Percentiles rank a stretch among this genome's conserved stretches.
These are phyloP conservation scores for Pseudobourletiella spinata DNA, from an alignment of 1,140 invertebrate genomes.

Conservation along the genomic window DNA sequence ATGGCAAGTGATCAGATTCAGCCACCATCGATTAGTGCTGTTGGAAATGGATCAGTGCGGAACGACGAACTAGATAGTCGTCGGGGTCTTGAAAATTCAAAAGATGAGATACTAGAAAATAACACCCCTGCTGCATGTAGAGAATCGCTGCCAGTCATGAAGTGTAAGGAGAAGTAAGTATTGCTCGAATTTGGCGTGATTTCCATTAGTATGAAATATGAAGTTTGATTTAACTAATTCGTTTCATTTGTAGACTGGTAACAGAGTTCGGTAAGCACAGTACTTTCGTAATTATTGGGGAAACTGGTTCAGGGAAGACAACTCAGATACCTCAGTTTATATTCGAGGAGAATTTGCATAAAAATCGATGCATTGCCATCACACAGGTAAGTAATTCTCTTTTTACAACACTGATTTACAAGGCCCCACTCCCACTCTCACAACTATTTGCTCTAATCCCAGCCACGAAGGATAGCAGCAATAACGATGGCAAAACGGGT, in stretches of 20 bases:
- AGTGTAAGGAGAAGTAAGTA: background rate
- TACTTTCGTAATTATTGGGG: conserved; percentile 8
- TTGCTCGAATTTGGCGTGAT: background rate
- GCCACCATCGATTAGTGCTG: too few species aligned
- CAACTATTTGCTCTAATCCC: too few species aligned
- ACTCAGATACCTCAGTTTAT: conserved; percentile 42
- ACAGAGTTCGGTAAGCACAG: background rate
- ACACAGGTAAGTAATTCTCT: conserved; percentile 52
- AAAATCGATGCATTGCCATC: conserved; percentile 57
- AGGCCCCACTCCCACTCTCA: background rate
- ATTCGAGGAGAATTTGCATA: conserved; percentile 49
- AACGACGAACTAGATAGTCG: too few species aligned
- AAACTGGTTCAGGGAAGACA: conserved; percentile 19
- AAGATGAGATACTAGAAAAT: too few species aligned
- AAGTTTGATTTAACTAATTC: background rate
- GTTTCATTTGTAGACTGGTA: background rate
- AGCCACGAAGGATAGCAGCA: conserved; percentile 86
- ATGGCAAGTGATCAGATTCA: too few species aligned
- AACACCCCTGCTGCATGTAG: background rate
- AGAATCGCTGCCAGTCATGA: background rate
- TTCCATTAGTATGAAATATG: background rate
- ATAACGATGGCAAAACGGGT: conserved; percentile 69
- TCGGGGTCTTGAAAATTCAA: too few species aligned
- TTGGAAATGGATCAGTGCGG: too few species aligned
- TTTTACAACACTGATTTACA: background rate